Conservation (phyloP, 2,113 vertebrate genomes). For the Chionomys nivalis region DNA sequence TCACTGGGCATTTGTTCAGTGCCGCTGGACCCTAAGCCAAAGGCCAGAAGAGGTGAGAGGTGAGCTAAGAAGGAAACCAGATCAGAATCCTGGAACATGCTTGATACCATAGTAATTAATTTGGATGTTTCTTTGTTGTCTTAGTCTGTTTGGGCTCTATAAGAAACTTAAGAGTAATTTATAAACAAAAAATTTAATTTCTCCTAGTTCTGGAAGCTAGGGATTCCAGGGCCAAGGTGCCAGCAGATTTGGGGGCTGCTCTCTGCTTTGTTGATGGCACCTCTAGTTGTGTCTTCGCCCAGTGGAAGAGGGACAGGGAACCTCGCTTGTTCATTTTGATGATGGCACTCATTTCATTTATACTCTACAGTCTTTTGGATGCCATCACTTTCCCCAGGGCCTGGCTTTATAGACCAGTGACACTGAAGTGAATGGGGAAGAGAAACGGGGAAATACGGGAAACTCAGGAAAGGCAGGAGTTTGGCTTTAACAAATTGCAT, state of each 20-base stretch:
- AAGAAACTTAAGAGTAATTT: not conserved
- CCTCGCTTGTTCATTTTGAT: not conserved
- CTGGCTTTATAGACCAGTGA: not conserved
- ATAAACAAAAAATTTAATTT: not conserved
- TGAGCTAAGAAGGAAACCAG: not conserved
- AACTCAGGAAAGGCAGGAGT: not conserved
- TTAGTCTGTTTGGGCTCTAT: not conserved
- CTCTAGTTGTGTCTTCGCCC: not conserved
- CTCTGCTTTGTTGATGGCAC: not conserved
- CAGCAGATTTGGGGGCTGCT: not conserved
- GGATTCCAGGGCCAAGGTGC: not conserved
- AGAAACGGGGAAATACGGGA: too few relatives aligned
- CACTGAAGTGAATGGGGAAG: conserved; percentile 7
- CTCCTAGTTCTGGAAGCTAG: not conserved
- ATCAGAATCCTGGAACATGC: not conserved
- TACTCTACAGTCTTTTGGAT: not conserved
- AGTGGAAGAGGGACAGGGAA: not conserved
- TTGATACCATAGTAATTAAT: not conserved
- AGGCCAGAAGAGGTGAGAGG: not conserved
- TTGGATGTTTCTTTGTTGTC: not conserved
- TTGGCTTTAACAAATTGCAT: not conserved
- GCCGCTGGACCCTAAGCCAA: not conserved
- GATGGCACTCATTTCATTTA: not conserved
- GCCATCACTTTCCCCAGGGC: not conserved
- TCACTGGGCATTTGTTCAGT: not conserved